Conservation (phyloP, 1,140 invertebrate species). For the Carposina sasakii region DNA sequence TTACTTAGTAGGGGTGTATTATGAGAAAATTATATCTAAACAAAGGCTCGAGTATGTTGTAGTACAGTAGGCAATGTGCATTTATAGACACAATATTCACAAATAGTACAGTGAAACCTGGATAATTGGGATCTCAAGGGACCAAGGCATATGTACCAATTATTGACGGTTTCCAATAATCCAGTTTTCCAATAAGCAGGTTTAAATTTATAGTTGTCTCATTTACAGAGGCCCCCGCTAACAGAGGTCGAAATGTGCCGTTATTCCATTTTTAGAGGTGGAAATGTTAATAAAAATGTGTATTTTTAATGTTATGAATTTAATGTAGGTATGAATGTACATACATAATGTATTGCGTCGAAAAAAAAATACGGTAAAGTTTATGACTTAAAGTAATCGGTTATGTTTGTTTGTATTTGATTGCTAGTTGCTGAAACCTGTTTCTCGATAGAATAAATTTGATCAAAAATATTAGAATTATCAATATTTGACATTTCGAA, state of each 20-base stretch:
- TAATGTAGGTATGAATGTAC: not conserved
- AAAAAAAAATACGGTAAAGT: not conserved
- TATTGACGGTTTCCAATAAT: not conserved
- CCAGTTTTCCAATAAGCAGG: not conserved
- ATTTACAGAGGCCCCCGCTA: not conserved
- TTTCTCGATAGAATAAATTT: constrained; percentile 6
- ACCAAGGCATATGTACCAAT: not conserved
- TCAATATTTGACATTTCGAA: constrained; percentile 2
- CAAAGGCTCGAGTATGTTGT: no score
- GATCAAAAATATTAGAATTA: constrained; percentile 6
- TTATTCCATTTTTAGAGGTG: not conserved
- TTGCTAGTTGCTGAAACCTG: constrained; percentile 4
- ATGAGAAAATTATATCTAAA: no score
- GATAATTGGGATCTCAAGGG: not conserved
- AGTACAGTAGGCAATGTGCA: no score
- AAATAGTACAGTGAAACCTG: not conserved
- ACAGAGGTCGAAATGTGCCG: not conserved
- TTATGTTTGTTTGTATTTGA: constrained; percentile 1
- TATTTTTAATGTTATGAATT: not conserved
- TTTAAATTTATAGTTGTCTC: not conserved
- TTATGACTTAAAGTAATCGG: not conserved
- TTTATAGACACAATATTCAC: no score
- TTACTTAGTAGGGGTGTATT: no score
- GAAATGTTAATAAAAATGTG: not conserved
- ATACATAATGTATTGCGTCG: not conserved